phyloP scores from a whole-genome alignment of 64 coral and sea anemone genomes.

The Actinia tenebrosa region DNA sequence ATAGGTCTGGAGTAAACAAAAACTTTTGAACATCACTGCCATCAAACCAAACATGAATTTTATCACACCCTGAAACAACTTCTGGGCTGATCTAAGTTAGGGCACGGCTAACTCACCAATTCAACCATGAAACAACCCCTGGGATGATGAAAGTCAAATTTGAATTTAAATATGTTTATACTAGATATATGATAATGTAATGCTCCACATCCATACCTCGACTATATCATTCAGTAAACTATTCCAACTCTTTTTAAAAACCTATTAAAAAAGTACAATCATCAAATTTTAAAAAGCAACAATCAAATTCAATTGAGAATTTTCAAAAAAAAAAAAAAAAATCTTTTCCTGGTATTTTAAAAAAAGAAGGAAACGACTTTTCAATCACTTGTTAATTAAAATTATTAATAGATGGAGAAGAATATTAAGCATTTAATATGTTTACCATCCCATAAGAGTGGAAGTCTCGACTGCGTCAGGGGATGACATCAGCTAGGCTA shows the following conservation, averaged over 20 bases:
- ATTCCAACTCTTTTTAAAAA: not conserved
- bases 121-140: too few species aligned
- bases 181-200: too few species aligned
- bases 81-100: too few species aligned
- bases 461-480: slow-evolving; percentile 1
- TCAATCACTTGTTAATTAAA: not conserved
- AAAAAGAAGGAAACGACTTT: not conserved
- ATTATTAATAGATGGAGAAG: not conserved
- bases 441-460: slow-evolving; percentile 16
- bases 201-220: not conserved
- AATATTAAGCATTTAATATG: not conserved
- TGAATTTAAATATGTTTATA: too few species aligned
- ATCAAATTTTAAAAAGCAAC: not conserved
- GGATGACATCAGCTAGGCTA: slow-evolving; percentile 5
- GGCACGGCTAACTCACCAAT: too few species aligned
- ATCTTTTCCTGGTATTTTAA: not conserved
- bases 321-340: not conserved
- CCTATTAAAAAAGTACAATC: not conserved
- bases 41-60: too few species aligned
- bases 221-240: not conserved
- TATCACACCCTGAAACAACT: too few species aligned
- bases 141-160: too few species aligned
- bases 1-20: too few species aligned
- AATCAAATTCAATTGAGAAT: not conserved
- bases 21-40: too few species aligned